A percentile compares a stretch with the other conserved stretches of the same genome.
phyloP scores from a whole-genome alignment of 2,797 vertebrate species.

The Lerista edwardsae region DNA sequence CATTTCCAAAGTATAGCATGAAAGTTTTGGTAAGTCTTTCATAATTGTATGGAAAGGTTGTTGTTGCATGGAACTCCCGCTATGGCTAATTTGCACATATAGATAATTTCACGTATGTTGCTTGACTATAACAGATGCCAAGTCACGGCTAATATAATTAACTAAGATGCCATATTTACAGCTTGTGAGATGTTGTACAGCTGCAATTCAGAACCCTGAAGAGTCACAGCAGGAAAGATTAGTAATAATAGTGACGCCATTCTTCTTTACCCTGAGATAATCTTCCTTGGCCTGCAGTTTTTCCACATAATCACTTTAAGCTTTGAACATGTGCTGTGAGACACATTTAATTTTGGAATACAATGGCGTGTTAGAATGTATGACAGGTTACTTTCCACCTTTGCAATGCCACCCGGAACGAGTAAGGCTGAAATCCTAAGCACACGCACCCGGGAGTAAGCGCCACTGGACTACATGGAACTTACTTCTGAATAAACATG shows the following conservation, averaged over 20 bases:
- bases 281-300: neutral
- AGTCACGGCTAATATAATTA: conserved; percentile 2
- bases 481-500: too few species aligned
- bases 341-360: conserved; percentile 1
- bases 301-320: neutral
- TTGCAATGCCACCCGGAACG: neutral
- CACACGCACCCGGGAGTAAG: too few species aligned
- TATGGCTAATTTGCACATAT: conserved; percentile 7
- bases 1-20: conserved; percentile 31
- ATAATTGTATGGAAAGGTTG: conserved; percentile 1
- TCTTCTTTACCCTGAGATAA: conserved; percentile 5
- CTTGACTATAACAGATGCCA: neutral
- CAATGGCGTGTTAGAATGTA: neutral
- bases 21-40: conserved; percentile 19
- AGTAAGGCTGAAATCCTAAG: too few species aligned
- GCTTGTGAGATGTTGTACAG: neutral
- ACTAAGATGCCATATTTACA: neutral
- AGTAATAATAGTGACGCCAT: neutral
- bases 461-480: too few species aligned
- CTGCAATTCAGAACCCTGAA: conserved; percentile 8
- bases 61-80: neutral
- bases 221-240: conserved; percentile 1
- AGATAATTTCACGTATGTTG: conserved; percentile 3
- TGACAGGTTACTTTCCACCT: neutral
- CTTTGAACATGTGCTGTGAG: neutral